Conservation (phyloP, 2,113 vertebrate species). For the Ictalurus punctatus region DNA sequence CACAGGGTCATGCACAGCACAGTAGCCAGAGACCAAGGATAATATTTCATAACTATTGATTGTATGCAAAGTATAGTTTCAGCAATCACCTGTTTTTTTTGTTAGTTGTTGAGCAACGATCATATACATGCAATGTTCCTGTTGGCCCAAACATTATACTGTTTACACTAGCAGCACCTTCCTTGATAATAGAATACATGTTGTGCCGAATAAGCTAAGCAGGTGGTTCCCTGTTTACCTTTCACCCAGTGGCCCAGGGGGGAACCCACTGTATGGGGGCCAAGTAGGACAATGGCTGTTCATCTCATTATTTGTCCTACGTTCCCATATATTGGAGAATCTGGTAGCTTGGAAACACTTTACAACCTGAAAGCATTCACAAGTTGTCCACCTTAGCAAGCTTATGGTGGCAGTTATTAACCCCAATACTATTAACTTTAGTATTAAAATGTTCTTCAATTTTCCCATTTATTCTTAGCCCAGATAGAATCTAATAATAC, state of each 20-base stretch:
- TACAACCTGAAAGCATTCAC: not conserved
- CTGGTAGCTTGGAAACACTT: not conserved
- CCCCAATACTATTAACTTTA: not conserved
- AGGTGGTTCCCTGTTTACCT: slow-evolving; percentile 4
- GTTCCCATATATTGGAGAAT: not conserved
- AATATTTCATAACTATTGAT: not conserved
- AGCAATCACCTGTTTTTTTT: not conserved
- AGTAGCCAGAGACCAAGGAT: not conserved
- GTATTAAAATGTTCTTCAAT: not conserved
- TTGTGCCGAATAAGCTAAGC: not conserved
- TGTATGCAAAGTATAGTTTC: not conserved
- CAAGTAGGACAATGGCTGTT: slow-evolving; percentile 1
- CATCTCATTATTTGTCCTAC: not conserved
- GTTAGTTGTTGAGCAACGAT: not conserved
- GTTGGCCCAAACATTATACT: not conserved
- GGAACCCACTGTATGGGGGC: not conserved
- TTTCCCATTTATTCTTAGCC: not conserved
- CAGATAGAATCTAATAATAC: not conserved
- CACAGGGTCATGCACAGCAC: not conserved
- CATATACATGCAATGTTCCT: not conserved
- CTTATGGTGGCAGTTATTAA: not conserved
- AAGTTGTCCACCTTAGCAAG: not conserved
- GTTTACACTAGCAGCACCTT: not conserved
- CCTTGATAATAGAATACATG: not conserved
- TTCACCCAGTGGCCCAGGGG: slow-evolving; percentile 4